A percentile compares a stretch with the other conserved stretches of the same genome.
Evolutionary conservation across 2,888 invertebrate species (phyloP).

Genomic region (Conus canariensis): DNA sequence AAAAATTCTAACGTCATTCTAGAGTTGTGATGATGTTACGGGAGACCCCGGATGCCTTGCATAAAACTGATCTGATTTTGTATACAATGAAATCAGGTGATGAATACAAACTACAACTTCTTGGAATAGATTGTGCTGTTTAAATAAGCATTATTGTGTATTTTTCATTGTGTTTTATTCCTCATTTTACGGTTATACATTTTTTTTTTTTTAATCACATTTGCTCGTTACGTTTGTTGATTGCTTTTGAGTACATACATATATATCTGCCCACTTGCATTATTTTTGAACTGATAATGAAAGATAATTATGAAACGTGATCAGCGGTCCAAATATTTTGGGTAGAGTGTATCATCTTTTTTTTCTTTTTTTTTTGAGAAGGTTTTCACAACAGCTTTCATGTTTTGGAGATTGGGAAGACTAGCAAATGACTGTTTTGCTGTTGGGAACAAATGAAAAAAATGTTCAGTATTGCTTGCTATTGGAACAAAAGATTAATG

Average conservation of each 20-base stretch:
- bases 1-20: too few species aligned
- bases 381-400: background rate
- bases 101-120: background rate
- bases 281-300: background rate
- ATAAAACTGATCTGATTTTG: slow-evolving; percentile 25
- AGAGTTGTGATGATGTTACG: too few species aligned
- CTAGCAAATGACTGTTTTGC: background rate
- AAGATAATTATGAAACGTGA: background rate
- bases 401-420: background rate
- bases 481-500: background rate
- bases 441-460: background rate
- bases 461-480: background rate
- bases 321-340: too few species aligned
- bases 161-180: background rate
- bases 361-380: background rate
- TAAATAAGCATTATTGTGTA: background rate
- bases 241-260: background rate
- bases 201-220: background rate
- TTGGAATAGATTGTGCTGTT: background rate
- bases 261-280: too few species aligned
- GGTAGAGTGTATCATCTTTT: too few species aligned
- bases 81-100: background rate
- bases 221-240: background rate
- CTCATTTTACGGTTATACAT: background rate
- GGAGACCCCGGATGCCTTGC: slow-evolving; percentile 39